Base-by-base conservation (phyloP, 2,797 vertebrate species). In the Gallinago stenura region DNA sequence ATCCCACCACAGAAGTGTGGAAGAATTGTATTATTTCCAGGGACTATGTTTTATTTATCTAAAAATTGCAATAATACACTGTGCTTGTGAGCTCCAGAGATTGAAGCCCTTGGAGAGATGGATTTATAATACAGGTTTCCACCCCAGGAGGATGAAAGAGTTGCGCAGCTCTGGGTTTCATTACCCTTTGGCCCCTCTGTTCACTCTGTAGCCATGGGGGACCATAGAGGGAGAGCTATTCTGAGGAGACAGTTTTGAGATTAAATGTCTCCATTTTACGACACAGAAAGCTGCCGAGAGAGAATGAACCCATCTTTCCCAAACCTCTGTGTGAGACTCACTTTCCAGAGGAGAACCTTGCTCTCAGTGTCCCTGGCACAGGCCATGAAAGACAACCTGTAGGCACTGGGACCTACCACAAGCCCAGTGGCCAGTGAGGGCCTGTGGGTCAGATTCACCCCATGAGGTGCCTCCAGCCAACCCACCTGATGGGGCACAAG, bases 121-220 rank as follows among this genome's bases (percentile, higher is more conserved):
- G 57, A 84, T 87, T 91, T 93, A 46, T 85, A 91, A 83, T 3
- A n/a, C 28, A 73, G 24, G 31, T 9, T 14, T 60, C 57, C 57
- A 78, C 16, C 68, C 58, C 75, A 87, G 76, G 83, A 86, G 87
- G 94, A 88, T 68, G 61, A 91, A 77, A 90, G 76, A 46, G 54
- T 77, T 60, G 41, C 43, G 60, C 56, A 91, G 53, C 80, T 90
- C 82, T 90, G 79, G 53, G 61, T 92, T 96, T 87, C 82, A 79
- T 88, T 81, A 90, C 88, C 70, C 88, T 90, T 65, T 83, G 83
- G 65, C 65, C 69, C 45, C 39, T 85, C 60, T 11, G 43, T 75
- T 94, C 82, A 83, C 79, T 53, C 82, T 78, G 53, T 35, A 69
- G 82, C 62, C 81, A 58, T 26, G n/a, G 58, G 69, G 65, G 58